These are phyloP conservation scores for Drosophila lacicola DNA, from an alignment of 2,888 invertebrate genomes.

Conservation along the genomic window DNA sequence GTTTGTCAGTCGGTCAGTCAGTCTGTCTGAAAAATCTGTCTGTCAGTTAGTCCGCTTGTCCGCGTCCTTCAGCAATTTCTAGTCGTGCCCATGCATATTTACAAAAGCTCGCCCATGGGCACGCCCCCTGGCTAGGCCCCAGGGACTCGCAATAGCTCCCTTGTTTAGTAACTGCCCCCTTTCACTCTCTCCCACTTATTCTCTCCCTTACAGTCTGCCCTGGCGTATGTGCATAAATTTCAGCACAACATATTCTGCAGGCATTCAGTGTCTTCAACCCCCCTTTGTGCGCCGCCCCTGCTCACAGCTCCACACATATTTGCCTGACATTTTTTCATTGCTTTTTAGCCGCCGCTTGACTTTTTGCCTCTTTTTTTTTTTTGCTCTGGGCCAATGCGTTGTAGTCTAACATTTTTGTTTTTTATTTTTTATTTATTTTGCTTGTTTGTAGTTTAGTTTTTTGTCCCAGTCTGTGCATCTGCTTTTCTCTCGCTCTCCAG, in stretches of 20 bases:
- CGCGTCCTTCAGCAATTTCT: constrained; percentile 67
- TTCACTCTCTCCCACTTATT: constrained; percentile 3
- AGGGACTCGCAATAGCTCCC: constrained; percentile 25
- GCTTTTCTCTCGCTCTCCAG: neutral
- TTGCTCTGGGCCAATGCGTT: constrained; percentile 53
- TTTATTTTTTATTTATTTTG: constrained; percentile 34
- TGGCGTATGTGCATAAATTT: constrained; percentile 66
- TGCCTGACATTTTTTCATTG: constrained; percentile 38
- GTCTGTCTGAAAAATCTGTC: constrained; percentile 13
- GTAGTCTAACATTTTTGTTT: constrained; percentile 35
- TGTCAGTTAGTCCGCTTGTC: constrained; percentile 15
- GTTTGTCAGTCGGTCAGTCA: constrained; percentile 9
- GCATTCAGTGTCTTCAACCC: constrained; percentile 17
- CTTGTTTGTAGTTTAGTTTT: constrained; percentile 28
- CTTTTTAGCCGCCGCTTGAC: constrained; percentile 59
- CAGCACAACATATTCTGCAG: constrained; percentile 35
- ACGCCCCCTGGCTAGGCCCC: constrained; percentile 34
- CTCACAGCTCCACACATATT: constrained; percentile 33
- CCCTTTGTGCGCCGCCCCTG: constrained; percentile 1
- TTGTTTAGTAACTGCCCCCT: constrained; percentile 1
- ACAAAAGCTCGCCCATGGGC: constrained; percentile 26
- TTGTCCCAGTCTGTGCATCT: constrained; percentile 12
- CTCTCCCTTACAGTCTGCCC: constrained; percentile 8
- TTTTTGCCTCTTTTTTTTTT: constrained; percentile 47
- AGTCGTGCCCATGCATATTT: constrained; percentile 72